Base-by-base conservation (phyloP, 2,888 invertebrate genomes). In the Acanthosepion pharaonis region DNA sequence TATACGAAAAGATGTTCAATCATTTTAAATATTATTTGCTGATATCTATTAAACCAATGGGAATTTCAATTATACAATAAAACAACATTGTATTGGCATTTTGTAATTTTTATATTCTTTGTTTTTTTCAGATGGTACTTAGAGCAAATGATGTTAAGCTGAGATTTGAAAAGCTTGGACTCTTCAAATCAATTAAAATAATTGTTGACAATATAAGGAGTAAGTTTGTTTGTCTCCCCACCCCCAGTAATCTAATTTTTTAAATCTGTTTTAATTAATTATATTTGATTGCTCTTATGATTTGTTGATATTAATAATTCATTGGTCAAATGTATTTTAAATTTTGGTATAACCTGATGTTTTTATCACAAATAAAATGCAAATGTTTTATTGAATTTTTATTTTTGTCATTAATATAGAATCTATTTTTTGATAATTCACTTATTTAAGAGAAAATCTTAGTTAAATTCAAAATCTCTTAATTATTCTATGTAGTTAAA, bases 121-220 rank as follows among this genome's bases (percentile, higher is more conserved):
- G 94, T 95, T 91, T 95, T 95, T 96, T 95, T 28, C 96, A 98
- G 98, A 97, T 98, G 96, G 97, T 98, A 28, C 95, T 97, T 91
- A 97, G 97, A 96, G 97, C 98, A 93, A 98, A 98, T 94, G 98
- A 98, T 97, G 98, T 98, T 25, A 98, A 98, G 94, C 98, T 98
- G 42, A 98, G 98, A 95, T 98, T 99, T 94, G 98, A 98, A 97
- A 98, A 98, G 94, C 98, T 99, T 96, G 99, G 99, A 11, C 98
- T 99, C 97, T 99, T 99, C 97, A 98, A 98, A 95, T 98, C 98
- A 96, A 98, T 99, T 94, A 98, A 98, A 6, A 98, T 99, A 42
- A 98, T 98, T 95, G 99, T 99, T 95, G 99, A 99, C 97, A 98
- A 99, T 11, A 98, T 98, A 94, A 98, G 98, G 94, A 99, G 99